phyloP scores from a whole-genome alignment of 2,113 vertebrate genomes.

The Monarcha castaneiventris region DNA sequence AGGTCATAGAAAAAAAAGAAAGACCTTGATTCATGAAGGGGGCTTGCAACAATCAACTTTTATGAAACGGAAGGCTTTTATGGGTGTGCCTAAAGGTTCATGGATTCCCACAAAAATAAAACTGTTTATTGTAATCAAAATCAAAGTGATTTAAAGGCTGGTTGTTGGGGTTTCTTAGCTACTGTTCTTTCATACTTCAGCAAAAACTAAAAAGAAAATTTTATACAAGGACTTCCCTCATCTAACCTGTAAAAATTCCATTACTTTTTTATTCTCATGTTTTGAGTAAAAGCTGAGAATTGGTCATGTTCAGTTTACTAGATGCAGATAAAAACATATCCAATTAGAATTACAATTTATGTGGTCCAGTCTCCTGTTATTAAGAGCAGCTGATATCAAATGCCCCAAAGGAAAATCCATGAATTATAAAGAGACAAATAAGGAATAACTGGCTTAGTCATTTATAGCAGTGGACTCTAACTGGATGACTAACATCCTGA shows the following conservation, averaged over 20 bases:
- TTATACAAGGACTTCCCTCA: neutral
- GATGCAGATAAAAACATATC: neutral
- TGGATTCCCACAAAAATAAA: neutral
- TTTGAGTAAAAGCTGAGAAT: neutral
- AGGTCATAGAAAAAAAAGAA: neutral
- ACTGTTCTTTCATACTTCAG: neutral
- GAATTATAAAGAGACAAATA: neutral
- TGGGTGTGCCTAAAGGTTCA: neutral
- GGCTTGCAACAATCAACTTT: neutral
- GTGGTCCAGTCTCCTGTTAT: neutral
- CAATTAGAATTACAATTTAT: neutral
- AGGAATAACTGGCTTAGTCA: neutral
- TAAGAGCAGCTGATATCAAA: neutral
- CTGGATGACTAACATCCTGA: neutral
- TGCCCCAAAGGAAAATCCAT: neutral
- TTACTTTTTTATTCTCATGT: neutral
- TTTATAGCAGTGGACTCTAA: neutral
- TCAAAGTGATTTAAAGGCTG: neutral
- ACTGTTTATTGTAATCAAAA: neutral
- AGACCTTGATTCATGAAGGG: neutral
- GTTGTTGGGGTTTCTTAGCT: neutral
- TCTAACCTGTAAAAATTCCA: neutral
- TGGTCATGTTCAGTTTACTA: neutral
- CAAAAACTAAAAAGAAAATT: neutral
- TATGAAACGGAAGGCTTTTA: neutral